These are phyloP conservation scores for Rhodinocichla rosea DNA, from an alignment of 2,113 vertebrate species.

Conservation along the genomic window DNA sequence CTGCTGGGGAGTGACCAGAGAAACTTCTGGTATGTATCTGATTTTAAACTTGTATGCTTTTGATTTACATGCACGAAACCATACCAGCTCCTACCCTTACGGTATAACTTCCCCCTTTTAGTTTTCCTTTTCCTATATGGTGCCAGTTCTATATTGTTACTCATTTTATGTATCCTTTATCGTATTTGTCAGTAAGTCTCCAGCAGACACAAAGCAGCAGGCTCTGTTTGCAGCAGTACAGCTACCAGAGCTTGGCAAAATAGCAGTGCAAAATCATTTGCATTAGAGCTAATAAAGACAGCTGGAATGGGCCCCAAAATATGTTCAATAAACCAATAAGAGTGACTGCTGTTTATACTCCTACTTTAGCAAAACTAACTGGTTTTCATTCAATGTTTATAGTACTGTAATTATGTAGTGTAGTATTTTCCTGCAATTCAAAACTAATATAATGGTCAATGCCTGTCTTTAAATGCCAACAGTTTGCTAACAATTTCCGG, in stretches of 20 bases:
- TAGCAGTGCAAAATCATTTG: slow-evolving; percentile 52
- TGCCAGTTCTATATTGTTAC: background rate
- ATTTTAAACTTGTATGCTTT: background rate
- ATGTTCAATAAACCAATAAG: slow-evolving; percentile 60
- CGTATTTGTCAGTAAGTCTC: slow-evolving; percentile 25
- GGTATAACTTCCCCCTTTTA: background rate
- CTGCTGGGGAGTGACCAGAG: accelerated
- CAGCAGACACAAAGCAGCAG: slow-evolving; percentile 26
- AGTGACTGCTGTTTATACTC: slow-evolving; percentile 46
- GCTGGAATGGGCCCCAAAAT: slow-evolving; percentile 55
- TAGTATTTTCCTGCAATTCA: slow-evolving; percentile 28
- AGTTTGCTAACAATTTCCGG: slow-evolving; percentile 47
- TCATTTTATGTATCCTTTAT: slow-evolving; percentile 10
- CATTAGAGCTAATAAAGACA: slow-evolving; percentile 51
- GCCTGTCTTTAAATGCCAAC: slow-evolving; percentile 30
- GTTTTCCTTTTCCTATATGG: background rate
- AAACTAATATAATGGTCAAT: slow-evolving; percentile 46
- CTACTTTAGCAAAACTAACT: slow-evolving; percentile 51
- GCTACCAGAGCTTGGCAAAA: slow-evolving; percentile 37
- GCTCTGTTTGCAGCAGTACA: slow-evolving; percentile 7
- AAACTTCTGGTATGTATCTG: background rate
- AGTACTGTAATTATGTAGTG: slow-evolving; percentile 9
- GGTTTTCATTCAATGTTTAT: slow-evolving; percentile 56
- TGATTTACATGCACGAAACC: background rate
- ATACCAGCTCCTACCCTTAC: background rate